Conservation (phyloP, 2,888 invertebrate species). For the Mactromeris polynyma region DNA sequence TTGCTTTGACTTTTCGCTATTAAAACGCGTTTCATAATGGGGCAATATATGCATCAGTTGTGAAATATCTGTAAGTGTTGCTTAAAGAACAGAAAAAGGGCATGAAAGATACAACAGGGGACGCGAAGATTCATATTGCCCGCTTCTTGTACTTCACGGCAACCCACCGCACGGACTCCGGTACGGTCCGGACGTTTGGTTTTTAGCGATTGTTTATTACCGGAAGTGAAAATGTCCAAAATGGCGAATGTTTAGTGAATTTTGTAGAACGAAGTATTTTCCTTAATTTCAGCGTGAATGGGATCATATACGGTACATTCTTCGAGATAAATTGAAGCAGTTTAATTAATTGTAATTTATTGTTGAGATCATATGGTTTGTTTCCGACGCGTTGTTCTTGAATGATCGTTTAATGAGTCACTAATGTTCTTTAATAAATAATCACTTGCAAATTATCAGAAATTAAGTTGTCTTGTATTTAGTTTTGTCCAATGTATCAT, state of each 20-base stretch:
- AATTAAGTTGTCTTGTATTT: not conserved
- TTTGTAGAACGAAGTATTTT: constrained; percentile 30
- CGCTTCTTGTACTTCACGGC: too few species aligned
- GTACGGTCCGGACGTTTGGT: not conserved
- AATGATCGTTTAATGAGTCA: not conserved
- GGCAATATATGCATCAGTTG: too few species aligned
- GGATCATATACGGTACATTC: not conserved
- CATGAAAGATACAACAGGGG: too few species aligned
- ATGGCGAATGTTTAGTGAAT: constrained; percentile 39
- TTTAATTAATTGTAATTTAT: not conserved
- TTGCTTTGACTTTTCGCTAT: too few species aligned
- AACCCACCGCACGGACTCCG: not conserved
- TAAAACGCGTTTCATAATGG: too few species aligned
- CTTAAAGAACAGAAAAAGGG: too few species aligned
- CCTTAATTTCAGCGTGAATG: not conserved
- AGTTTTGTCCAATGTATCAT: not conserved
- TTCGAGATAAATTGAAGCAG: not conserved
- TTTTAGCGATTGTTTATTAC: constrained; percentile 8
- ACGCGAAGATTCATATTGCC: too few species aligned
- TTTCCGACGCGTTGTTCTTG: not conserved
- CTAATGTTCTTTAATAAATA: constrained; percentile 13
- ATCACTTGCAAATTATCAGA: not conserved
- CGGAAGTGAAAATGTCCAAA: constrained; percentile 50
- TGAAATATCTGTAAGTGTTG: too few species aligned
- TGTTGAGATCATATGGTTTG: not conserved